Percentiles rank a stretch among this genome's conserved stretches.
These are phyloP conservation scores for Narcine bancroftii DNA, from an alignment of 2,113 vertebrate species.

Conservation along the genomic window DNA sequence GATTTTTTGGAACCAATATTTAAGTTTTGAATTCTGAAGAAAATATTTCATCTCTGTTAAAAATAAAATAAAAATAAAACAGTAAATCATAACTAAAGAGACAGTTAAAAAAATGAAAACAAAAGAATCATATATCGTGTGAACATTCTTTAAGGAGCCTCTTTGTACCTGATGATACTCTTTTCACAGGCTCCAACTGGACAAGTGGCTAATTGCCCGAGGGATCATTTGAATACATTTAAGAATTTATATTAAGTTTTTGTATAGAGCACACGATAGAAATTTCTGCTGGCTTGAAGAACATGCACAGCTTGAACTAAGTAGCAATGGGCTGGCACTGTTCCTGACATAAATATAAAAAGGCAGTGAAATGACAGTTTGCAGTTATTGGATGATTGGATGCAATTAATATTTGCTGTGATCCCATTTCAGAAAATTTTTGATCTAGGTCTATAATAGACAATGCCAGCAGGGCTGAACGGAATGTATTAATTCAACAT, in stretches of 20 bases:
- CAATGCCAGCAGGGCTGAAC: background rate
- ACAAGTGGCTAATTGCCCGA: conserved; percentile 1
- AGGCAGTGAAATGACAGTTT: conserved; percentile 1
- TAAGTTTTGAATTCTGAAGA: background rate
- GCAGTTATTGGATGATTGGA: conserved; percentile 30
- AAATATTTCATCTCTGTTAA: background rate
- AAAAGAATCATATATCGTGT: background rate
- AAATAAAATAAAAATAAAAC: background rate
- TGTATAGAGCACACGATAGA: background rate
- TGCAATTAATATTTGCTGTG: conserved; percentile 31
- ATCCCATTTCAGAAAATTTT: conserved; percentile 17
- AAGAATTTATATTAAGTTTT: background rate
- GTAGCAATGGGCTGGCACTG: background rate
- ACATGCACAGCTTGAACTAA: conserved; percentile 21
- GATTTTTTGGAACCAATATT: background rate
- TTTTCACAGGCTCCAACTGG: conserved; percentile 1
- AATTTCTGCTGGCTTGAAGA: conserved; percentile 2
- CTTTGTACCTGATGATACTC: background rate
- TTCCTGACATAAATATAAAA: conserved; percentile 23
- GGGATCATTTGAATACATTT: background rate
- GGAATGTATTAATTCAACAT: conserved; percentile 18
- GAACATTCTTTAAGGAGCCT: background rate
- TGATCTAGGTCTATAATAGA: background rate
- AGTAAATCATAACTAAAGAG: background rate
- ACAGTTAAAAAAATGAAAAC: background rate